Base-by-base conservation (phyloP, 2,113 vertebrate genomes). In the Xenopus laevis region DNA sequence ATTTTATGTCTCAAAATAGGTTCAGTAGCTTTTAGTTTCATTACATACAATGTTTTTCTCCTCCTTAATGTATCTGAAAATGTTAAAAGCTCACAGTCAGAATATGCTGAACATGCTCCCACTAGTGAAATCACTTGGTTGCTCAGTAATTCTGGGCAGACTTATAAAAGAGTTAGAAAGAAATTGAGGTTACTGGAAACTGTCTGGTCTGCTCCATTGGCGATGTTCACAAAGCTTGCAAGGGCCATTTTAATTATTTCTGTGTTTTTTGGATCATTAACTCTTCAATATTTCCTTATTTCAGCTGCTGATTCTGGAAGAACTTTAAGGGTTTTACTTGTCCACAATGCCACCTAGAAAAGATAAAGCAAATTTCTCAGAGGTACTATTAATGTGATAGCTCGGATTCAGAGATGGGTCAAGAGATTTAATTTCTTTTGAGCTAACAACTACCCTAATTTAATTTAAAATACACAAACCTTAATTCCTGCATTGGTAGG, bases 41-140 rank as follows among this genome's bases (percentile, higher is more conserved):
- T 40, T 40, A 40, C 33, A 40, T 27, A 27, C 23, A 27, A 27
- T 40, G 33, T 40, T 40, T 40, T 40, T 40, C 8, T 40, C 8
- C 33, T 40, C 33, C 33, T 50, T 50, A 50, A 13, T 50, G 47
- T 50, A 4, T 50, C 15, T 13, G 47, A 18, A 20, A 20, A 16
- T 18, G 55, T 58, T 7, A 20, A 58, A 58, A 58, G 55, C 17
- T 16, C 13, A n/a, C n/a, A 58, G 55, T 1, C 17, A 58, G 55
- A 58, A 58, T 18, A 58, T 58, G 55, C 55, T 58, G 55, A 58
- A 58, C 13, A 58, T 4, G 55, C 55, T 58, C 55, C 55, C 55
- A 20, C 55, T 20, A 18, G 55, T 18, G 17, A 58, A 58, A 58
- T 58, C 13, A 13, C 5, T 58, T 58, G 55, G 55, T 16, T 58